These are phyloP conservation scores for Asobara japonica DNA, from an alignment of 1,140 invertebrate species.

Conservation along the genomic window DNA sequence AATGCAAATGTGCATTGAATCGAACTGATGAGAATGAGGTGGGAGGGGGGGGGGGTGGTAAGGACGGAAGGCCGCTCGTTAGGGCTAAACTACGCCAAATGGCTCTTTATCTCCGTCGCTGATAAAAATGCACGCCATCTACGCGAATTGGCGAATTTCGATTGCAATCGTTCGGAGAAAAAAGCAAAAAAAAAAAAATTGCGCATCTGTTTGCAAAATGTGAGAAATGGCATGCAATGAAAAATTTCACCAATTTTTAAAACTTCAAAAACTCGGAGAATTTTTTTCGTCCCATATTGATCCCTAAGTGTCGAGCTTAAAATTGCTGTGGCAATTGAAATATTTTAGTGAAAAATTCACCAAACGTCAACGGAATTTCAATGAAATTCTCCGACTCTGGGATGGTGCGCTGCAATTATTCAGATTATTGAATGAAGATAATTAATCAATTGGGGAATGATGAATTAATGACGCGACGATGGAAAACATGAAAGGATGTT, in stretches of 20 bases:
- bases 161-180: not conserved
- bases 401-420: not conserved
- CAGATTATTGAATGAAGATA: not conserved
- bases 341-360: no score
- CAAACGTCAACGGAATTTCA: not conserved
- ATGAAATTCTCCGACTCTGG: not conserved
- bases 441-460: not conserved
- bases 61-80: not conserved
- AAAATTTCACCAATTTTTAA: no score
- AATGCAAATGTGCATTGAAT: slow-evolving; percentile 5
- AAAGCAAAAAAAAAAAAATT: no score
- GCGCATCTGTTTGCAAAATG: no score
- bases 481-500: not conserved
- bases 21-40: not conserved
- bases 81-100: slow-evolving; percentile 19
- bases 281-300: no score
- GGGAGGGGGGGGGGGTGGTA: not conserved
- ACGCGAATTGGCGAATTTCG: slow-evolving; percentile 23
- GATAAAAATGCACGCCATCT: slow-evolving; percentile 26
- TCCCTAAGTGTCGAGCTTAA: no score
- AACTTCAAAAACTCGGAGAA: no score
- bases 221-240: no score
- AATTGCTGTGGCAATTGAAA: no score
- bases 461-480: slow-evolving; percentile 6
- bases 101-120: slow-evolving; percentile 19